Base-by-base conservation (phyloP, 2,113 vertebrate genomes). In the Anolis sagrei region DNA sequence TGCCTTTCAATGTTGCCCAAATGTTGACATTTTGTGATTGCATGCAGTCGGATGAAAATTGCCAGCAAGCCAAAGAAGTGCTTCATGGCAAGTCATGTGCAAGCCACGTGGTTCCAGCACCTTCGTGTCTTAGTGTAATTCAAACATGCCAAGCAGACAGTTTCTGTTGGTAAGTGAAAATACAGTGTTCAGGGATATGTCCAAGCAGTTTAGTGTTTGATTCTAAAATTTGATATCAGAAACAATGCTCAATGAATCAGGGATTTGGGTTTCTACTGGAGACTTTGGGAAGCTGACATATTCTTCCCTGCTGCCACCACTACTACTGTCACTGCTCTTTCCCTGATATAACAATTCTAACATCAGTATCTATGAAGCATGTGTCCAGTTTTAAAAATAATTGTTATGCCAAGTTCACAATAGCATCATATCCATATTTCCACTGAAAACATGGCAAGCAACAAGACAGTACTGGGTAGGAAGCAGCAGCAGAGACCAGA, bases 1-100 rank as follows among this genome's bases (percentile, higher is more conserved):
- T 97, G 94, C 97, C 97, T 34, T 93, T 87, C 54, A 95, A 95
- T 49, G 86, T 97, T 79, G 97, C 97, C 70, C 96, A 98, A 89
- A 97, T 96, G 95, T 90, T 99, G 94, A 96, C 93, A 72, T 97
- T 99, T 92, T 99, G 98, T 85, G 93, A 97, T 62, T 99, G 98
- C 48, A 80, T 89, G 68, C 91, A 89, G 27, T 91, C 91, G 13
- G 97, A 99, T 90, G 93, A 95, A 54, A 93, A 93, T 76, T 99
- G 98, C 84, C 90, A 95, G 76, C 92, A 94, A 49, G 95, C 97
- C 89, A 95, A 93, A 92, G 93, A 90, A 13, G 87, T 93, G 49
- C 96, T 98, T 61, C 97, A 98, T 68, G 96, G 96, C 78, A 95
- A 95, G n/a, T 90, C 93, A 7, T 99, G 98, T 94, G 94, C 93